A percentile compares a stretch with the other conserved stretches of the same genome.
These are phyloP conservation scores for Rhopalosiphum padi DNA, from an alignment of 1,140 invertebrate species.

Conservation along the genomic window DNA sequence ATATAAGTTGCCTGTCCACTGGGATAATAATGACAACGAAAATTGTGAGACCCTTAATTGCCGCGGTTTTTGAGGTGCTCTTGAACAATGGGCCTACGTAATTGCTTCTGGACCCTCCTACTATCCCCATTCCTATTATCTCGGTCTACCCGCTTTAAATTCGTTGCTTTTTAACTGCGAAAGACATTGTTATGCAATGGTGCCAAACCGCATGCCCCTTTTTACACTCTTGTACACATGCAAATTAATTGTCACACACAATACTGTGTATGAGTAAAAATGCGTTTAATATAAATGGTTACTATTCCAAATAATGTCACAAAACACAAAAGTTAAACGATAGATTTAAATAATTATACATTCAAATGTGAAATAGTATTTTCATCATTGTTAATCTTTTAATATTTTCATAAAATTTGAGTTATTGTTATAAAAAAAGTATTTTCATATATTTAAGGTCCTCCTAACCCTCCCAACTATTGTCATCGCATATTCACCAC, in stretches of 20 bases:
- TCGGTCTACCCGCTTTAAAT: background rate
- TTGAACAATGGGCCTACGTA: constrained; percentile 49
- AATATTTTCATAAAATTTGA: background rate
- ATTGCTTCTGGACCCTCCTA: constrained; percentile 48
- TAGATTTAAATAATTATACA: background rate
- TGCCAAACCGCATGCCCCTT: background rate
- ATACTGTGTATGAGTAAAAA: background rate
- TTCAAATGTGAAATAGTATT: background rate
- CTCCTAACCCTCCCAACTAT: background rate
- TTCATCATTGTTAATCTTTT: background rate
- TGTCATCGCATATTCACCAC: background rate
- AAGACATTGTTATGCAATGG: constrained; percentile 39
- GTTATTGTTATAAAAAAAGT: background rate
- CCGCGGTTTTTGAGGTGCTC: constrained; percentile 54
- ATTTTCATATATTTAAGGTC: background rate
- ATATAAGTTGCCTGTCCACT: constrained; percentile 50
- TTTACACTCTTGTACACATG: constrained; percentile 1
- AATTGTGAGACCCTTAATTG: constrained; percentile 55
- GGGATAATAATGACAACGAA: constrained; percentile 53
- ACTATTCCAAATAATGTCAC: background rate
- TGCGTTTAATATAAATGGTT: background rate
- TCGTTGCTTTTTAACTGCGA: constrained; percentile 46
- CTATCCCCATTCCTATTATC: constrained; percentile 10
- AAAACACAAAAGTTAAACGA: background rate
- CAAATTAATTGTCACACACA: constrained; percentile 33